Percentiles rank a stretch among this genome's conserved stretches.
Conservation (phyloP, 2,888 invertebrate species). For the Polymixis lichenea region DNA sequence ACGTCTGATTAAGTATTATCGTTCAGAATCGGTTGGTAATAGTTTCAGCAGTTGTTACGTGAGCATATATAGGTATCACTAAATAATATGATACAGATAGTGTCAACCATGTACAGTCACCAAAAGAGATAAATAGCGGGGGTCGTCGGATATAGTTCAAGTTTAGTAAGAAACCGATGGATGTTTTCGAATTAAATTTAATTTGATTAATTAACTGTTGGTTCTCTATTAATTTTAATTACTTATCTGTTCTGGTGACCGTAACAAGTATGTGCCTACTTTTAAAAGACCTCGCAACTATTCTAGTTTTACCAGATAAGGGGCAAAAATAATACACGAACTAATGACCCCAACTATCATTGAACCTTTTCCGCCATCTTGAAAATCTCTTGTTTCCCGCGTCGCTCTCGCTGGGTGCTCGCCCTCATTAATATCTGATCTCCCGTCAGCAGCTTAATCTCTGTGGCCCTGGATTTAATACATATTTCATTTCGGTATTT, state of each 20-base stretch:
- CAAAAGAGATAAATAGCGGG: no score
- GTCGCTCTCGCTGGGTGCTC: slow-evolving; percentile 65
- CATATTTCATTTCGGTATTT: slow-evolving; percentile 89
- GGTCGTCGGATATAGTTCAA: no score
- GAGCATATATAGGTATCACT: no score
- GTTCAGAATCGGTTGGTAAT: background rate
- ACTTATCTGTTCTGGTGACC: no score
- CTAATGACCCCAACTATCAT: slow-evolving; percentile 12
- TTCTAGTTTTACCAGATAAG: background rate
- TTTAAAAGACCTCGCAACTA: background rate
- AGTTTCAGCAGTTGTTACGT: no score
- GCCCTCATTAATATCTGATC: slow-evolving; percentile 82
- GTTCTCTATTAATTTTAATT: no score
- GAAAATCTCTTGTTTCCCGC: slow-evolving; percentile 33
- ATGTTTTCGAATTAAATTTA: no score
- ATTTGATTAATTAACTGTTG: no score
- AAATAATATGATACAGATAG: no score
- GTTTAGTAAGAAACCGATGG: no score
- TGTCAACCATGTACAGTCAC: no score
- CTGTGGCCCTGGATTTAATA: slow-evolving; percentile 86
- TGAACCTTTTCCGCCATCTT: slow-evolving; percentile 24
- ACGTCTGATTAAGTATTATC: no score
- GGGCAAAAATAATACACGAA: slow-evolving; percentile 21
- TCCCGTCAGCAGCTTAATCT: slow-evolving; percentile 82
- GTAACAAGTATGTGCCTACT: background rate